Conservation (phyloP, 2,113 vertebrate species). For the Brachypteracias leptosomus region DNA sequence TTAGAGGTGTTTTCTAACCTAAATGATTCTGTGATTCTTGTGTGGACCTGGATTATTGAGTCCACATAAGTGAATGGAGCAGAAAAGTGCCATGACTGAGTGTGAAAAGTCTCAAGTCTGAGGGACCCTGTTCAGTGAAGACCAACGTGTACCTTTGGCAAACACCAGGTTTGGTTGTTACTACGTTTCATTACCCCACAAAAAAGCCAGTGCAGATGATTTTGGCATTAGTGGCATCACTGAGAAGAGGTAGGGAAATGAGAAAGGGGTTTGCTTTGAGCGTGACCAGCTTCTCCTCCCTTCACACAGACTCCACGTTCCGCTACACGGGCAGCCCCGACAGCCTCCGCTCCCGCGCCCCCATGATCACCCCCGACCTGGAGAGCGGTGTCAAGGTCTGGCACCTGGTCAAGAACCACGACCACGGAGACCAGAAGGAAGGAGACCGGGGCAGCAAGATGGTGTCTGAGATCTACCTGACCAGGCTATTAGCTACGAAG, state of each 20-base stretch:
- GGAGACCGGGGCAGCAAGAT: slow-evolving; percentile 98
- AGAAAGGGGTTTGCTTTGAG: background rate
- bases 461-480: slow-evolving; percentile 99
- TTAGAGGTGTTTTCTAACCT: too few relatives aligned
- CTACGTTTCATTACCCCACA: background rate
- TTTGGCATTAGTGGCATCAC: rapidly evolving
- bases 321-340: slow-evolving; percentile 97
- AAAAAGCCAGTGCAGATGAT: rapidly evolving
- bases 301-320: slow-evolving; percentile 88
- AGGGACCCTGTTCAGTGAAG: background rate
- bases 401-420: slow-evolving; percentile 98
- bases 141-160: background rate
- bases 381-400: slow-evolving; percentile 97
- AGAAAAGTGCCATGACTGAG: background rate
- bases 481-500: slow-evolving; percentile 95
- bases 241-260: background rate
- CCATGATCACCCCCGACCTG: slow-evolving; percentile 98
- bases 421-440: slow-evolving; percentile 98
- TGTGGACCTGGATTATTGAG: rapidly evolving
- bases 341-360: slow-evolving; percentile 93
- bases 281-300: background rate
- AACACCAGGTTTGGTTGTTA: rapidly evolving
- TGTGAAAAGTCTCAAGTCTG: too few relatives aligned
- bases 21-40: too few relatives aligned
- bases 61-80: background rate